Evolutionary conservation across 2,888 invertebrate genomes (phyloP).

Genomic region (Trachelus iudaicus): DNA sequence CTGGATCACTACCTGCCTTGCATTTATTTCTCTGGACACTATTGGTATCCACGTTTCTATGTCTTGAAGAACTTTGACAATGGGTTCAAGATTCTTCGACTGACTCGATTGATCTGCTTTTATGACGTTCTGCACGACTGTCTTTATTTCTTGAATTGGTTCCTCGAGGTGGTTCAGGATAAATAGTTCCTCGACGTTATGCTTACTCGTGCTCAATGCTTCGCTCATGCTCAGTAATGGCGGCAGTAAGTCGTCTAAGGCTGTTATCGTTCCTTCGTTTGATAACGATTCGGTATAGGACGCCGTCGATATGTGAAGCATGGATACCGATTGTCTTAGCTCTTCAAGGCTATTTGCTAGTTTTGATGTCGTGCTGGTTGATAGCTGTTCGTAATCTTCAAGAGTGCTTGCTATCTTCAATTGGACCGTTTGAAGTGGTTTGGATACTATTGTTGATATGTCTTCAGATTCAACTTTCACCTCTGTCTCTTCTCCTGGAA

Average conservation of each 20-base stretch:
- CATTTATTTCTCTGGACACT: constrained; percentile 31
- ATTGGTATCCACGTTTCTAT: constrained; percentile 36
- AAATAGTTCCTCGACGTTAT: constrained; percentile 33
- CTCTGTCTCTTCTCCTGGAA: constrained; percentile 4
- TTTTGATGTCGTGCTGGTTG: constrained; percentile 32
- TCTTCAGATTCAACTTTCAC: constrained; percentile 13
- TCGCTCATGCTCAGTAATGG: constrained; percentile 36
- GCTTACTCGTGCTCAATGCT: constrained; percentile 23
- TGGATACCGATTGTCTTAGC: constrained; percentile 34
- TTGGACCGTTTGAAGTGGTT: constrained; percentile 40
- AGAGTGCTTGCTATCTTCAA: constrained; percentile 43
- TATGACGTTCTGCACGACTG: neutral
- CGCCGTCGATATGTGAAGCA: constrained; percentile 24
- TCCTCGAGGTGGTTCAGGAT: constrained; percentile 43
- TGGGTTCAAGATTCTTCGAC: constrained; percentile 23
- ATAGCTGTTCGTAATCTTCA: constrained; percentile 50
- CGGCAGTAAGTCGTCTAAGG: constrained; percentile 30
- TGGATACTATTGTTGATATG: constrained; percentile 26
- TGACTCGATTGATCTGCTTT: constrained; percentile 10
- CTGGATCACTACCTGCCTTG: constrained; percentile 40
- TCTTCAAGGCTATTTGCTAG: constrained; percentile 45
- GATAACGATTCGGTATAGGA: constrained; percentile 16
- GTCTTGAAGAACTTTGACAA: constrained; percentile 29
- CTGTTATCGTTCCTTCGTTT: constrained; percentile 24
- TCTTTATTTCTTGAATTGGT: constrained; percentile 40